Conservation (phyloP, 2,113 vertebrate genomes). For the Clarias magur region DNA sequence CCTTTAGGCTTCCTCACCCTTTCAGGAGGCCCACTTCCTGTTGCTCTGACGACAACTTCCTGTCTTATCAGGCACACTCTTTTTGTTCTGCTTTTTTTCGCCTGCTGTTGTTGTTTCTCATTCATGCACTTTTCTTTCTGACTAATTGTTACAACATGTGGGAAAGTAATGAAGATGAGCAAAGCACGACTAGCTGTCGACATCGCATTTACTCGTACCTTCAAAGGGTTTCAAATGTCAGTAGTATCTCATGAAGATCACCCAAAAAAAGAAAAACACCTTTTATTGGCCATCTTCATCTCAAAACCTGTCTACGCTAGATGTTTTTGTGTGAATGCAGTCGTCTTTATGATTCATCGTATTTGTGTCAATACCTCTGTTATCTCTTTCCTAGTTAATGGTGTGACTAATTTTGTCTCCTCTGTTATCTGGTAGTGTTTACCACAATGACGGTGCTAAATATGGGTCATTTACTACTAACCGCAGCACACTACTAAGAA, state of each 20-base stretch:
- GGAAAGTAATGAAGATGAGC: no score
- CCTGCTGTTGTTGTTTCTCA: conserved; percentile 24
- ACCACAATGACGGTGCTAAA: conserved; percentile 18
- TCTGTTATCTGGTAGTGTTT: conserved; percentile 27
- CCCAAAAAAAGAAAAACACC: background rate
- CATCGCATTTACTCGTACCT: background rate
- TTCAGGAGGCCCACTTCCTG: conserved; percentile 71
- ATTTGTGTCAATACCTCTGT: background rate
- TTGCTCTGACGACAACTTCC: conserved; percentile 68
- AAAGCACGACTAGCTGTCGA: background rate
- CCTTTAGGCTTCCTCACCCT: conserved; percentile 38
- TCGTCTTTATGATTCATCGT: conserved; percentile 23
- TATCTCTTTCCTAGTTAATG: background rate
- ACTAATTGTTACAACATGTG: no score
- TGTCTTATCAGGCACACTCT: conserved; percentile 51
- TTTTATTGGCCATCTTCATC: no score
- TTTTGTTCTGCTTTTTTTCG: conserved; percentile 56
- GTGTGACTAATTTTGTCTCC: conserved; percentile 36
- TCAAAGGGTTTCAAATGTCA: background rate
- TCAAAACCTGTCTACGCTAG: background rate
- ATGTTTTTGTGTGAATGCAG: background rate
- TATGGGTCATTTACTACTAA: conserved; percentile 40
- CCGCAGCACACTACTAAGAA: conserved; percentile 29
- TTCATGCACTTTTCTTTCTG: conserved; percentile 26
- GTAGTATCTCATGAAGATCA: background rate